A percentile compares a stretch with the other conserved stretches of the same genome.
phyloP scores from a whole-genome alignment of 2,888 invertebrate species.

The Dione vanillae region DNA sequence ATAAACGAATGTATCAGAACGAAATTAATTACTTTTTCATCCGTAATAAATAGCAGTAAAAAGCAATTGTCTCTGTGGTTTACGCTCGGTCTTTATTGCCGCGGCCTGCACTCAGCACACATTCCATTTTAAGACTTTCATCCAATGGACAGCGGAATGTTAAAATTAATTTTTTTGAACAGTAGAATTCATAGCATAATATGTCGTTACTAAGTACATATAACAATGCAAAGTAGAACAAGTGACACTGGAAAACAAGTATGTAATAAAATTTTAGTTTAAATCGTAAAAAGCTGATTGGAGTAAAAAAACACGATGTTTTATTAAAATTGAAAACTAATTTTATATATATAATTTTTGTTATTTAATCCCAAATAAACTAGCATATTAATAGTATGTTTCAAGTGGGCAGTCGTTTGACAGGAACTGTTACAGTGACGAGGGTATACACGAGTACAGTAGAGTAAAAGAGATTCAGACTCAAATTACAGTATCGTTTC shows the following conservation, averaged over 20 bases:
- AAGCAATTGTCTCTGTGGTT: constrained; percentile 36
- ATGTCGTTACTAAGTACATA: too few species aligned
- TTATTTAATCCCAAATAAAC: too few species aligned
- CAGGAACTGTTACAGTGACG: constrained; percentile 38
- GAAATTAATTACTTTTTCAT: neutral
- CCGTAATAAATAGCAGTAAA: constrained; percentile 19
- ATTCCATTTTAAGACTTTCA: constrained; percentile 35
- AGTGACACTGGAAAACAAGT: too few species aligned
- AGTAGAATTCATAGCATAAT: neutral
- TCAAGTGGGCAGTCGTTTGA: constrained; percentile 19
- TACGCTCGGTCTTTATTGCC: constrained; percentile 34
- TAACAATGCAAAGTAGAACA: too few species aligned
- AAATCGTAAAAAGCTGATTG: too few species aligned
- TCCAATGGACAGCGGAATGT: constrained; percentile 33
- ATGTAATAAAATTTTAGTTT: too few species aligned
- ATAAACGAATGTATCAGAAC: neutral
- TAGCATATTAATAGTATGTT: too few species aligned
- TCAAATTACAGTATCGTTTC: constrained; percentile 41
- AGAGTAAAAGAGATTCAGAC: constrained; percentile 31
- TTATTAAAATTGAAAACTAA: too few species aligned
- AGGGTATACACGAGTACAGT: constrained; percentile 41
- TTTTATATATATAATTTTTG: too few species aligned
- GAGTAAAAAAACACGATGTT: too few species aligned
- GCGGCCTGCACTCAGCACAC: constrained; percentile 31
- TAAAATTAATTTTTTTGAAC: constrained; percentile 35